Conservation (phyloP, 1,140 invertebrate genomes). For the Aricia agestis region DNA sequence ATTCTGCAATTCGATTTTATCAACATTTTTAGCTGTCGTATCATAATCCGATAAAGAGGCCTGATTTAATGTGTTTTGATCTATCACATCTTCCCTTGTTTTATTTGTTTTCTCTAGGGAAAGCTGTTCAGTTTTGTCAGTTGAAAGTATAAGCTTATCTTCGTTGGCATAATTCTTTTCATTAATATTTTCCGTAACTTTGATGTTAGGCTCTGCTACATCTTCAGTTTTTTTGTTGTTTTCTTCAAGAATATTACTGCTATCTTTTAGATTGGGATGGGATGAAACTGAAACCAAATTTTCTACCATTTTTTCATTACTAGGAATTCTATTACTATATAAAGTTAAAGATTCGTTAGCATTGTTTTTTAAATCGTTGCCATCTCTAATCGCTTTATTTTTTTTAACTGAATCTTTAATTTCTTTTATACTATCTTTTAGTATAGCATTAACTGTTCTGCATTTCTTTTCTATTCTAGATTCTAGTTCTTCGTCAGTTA, state of each 20-base stretch:
- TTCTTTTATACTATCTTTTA: slow-evolving; percentile 23
- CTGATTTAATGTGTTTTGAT: neutral
- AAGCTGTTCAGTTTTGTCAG: neutral
- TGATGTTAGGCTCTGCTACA: neutral
- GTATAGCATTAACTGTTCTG: slow-evolving; percentile 2
- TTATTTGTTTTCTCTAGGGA: neutral
- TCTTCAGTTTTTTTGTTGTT: neutral
- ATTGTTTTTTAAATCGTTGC: neutral
- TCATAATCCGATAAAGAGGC: neutral
- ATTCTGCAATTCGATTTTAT: neutral
- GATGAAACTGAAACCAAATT: neutral
- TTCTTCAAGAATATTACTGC: neutral
- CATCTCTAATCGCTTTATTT: neutral
- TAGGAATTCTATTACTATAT: neutral
- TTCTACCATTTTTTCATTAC: neutral
- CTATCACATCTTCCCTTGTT: too few relatives aligned
- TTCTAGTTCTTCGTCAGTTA: slow-evolving; percentile 7
- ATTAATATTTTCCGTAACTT: neutral
- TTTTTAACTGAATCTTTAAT: slow-evolving; percentile 19
- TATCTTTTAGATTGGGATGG: neutral
- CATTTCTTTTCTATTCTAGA: slow-evolving; percentile 20
- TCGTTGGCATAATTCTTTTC: neutral
- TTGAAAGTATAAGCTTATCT: neutral
- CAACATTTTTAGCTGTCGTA: neutral
- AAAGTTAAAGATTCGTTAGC: neutral